phyloP scores from a whole-genome alignment of 2,888 invertebrate species.

The Agriotes lineatus region DNA sequence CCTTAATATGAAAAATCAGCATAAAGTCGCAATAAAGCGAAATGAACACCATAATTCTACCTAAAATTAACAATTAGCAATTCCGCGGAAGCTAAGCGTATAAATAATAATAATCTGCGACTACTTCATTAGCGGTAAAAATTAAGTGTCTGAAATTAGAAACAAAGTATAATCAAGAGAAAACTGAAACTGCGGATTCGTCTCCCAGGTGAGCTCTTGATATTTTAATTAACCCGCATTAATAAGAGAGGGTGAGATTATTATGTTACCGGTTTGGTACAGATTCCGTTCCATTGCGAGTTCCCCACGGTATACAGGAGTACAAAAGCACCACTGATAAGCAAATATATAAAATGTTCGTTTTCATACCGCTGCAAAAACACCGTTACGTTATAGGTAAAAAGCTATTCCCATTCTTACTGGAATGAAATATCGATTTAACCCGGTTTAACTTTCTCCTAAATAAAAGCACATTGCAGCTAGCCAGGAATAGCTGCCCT shows the following conservation, averaged over 20 bases:
- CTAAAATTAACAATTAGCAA: constrained; percentile 61
- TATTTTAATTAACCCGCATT: constrained; percentile 64
- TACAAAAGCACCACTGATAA: constrained; percentile 33
- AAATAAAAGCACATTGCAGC: neutral
- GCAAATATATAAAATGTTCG: constrained; percentile 24
- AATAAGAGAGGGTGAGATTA: constrained; percentile 60
- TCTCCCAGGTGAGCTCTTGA: constrained; percentile 63
- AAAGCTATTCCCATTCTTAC: constrained; percentile 10
- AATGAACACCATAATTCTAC: constrained; percentile 57
- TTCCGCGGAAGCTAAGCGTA: constrained; percentile 57
- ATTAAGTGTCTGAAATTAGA: constrained; percentile 62
- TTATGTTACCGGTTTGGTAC: constrained; percentile 54
- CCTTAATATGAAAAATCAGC: constrained; percentile 60
- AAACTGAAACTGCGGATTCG: constrained; percentile 59
- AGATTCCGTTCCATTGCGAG: constrained; percentile 46
- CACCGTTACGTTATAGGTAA: constrained; percentile 14
- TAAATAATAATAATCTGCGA: constrained; percentile 64
- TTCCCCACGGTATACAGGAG: constrained; percentile 23
- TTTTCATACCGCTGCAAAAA: constrained; percentile 23
- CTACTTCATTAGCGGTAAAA: constrained; percentile 61
- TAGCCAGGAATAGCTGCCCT: neutral
- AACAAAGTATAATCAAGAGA: constrained; percentile 61
- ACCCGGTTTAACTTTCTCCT: constrained; percentile 7
- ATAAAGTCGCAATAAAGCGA: constrained; percentile 56
- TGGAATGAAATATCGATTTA: constrained; percentile 17